Conservation (phyloP, 2,113 vertebrate genomes). For the Meriones unguiculatus region DNA sequence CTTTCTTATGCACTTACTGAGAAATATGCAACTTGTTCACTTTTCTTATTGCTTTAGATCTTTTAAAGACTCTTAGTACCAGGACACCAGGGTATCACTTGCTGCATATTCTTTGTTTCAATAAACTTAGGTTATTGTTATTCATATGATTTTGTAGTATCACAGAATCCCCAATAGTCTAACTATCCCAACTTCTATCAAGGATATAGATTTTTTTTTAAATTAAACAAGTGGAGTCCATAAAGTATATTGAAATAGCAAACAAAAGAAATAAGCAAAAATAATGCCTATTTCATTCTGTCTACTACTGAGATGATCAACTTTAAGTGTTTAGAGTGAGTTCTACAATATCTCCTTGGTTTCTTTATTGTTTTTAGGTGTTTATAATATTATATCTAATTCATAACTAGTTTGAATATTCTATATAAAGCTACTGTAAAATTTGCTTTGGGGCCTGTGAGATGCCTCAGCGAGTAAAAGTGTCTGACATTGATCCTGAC, state of each 20-base stretch:
- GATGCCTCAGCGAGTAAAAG: background rate
- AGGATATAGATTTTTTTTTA: background rate
- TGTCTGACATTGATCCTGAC: background rate
- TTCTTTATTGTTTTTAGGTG: background rate
- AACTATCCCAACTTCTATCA: background rate
- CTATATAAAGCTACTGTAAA: background rate
- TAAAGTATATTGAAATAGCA: background rate
- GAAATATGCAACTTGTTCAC: background rate
- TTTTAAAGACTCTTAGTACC: background rate
- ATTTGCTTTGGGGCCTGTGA: background rate
- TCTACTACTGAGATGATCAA: background rate
- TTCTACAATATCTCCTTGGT: background rate
- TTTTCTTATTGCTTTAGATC: background rate
- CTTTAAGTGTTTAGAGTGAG: background rate
- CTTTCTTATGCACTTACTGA: background rate
- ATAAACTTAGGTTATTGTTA: background rate
- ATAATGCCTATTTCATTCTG: background rate
- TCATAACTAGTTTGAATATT: background rate
- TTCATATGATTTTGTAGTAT: background rate
- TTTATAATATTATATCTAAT: background rate
- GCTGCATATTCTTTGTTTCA: background rate
- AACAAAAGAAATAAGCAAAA: background rate
- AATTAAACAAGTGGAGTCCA: background rate
- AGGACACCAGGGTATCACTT: background rate
- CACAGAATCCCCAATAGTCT: background rate